Evolutionary conservation across 1,140 invertebrate genomes (phyloP).

Genomic region (Aphidius ervi): DNA sequence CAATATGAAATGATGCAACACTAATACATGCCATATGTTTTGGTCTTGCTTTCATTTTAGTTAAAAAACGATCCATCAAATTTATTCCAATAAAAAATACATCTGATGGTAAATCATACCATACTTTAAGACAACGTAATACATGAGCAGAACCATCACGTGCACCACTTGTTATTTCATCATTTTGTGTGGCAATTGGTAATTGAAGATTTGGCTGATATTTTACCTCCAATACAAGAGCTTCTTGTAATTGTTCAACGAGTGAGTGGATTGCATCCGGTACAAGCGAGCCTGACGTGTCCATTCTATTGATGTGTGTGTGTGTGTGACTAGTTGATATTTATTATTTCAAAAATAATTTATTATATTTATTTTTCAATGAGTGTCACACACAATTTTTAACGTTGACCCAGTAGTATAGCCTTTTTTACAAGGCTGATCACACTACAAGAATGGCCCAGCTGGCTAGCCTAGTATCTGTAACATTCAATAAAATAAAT

Average conservation of each 20-base stretch:
- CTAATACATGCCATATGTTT: slow-evolving; percentile 71
- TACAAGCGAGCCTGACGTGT: slow-evolving; percentile 52
- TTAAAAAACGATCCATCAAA: slow-evolving; percentile 71
- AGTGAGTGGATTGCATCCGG: slow-evolving; percentile 56
- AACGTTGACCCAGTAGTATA: slow-evolving; percentile 29
- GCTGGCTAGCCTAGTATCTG: slow-evolving; percentile 52
- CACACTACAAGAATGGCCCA: slow-evolving; percentile 54
- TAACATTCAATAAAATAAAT: slow-evolving; percentile 19
- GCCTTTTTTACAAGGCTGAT: slow-evolving; percentile 32
- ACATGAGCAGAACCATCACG: slow-evolving; percentile 75
- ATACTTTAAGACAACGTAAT: slow-evolving; percentile 74
- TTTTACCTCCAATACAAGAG: slow-evolving; percentile 64
- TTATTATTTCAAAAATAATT: slow-evolving; percentile 3
- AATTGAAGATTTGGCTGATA: slow-evolving; percentile 65
- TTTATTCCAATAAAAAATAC: slow-evolving; percentile 73
- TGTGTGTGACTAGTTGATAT: slow-evolving; percentile 34
- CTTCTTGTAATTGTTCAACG: slow-evolving; percentile 63
- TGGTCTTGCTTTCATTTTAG: slow-evolving; percentile 67
- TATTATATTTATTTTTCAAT: background rate
- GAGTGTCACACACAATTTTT: background rate
- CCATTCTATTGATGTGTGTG: slow-evolving; percentile 51
- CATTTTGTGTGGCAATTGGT: slow-evolving; percentile 53
- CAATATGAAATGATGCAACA: slow-evolving; percentile 66
- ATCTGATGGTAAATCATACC: slow-evolving; percentile 75
- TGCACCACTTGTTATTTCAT: slow-evolving; percentile 68